A percentile compares a stretch with the other conserved stretches of the same genome.
Evolutionary conservation across 2,888 invertebrate species (phyloP).

Genomic region (Bellardia bayeri): DNA sequence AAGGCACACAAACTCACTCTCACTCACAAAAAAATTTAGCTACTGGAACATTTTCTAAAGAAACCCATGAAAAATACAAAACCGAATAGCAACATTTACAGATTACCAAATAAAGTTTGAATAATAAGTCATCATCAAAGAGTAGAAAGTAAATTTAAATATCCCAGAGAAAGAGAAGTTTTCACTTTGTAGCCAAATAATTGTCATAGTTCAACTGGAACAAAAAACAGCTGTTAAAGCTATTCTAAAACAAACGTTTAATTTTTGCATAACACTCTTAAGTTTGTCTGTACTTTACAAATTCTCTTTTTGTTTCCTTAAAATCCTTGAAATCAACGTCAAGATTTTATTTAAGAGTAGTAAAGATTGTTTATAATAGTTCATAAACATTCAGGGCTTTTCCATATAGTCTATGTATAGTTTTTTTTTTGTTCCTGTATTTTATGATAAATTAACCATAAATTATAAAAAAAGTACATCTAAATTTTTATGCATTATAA

Average conservation of each 20-base stretch:
- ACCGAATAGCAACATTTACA: neutral
- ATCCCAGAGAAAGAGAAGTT: neutral
- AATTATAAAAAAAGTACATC: constrained; percentile 2
- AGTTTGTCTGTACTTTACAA: neutral
- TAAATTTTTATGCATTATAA: neutral
- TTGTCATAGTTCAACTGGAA: neutral
- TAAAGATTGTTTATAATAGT: constrained; percentile 34
- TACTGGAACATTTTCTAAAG: constrained; percentile 44
- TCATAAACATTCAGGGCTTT: constrained; percentile 35
- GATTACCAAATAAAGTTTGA: neutral
- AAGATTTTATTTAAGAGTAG: constrained; percentile 27
- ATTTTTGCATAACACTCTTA: neutral
- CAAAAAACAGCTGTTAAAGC: neutral
- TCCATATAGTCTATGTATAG: neutral
- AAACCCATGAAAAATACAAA: constrained; percentile 14
- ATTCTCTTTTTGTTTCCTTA: neutral
- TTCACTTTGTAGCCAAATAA: no score
- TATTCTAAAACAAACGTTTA: constrained; percentile 28
- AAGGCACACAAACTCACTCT: neutral
- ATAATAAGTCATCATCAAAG: constrained; percentile 3
- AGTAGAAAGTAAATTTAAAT: neutral
- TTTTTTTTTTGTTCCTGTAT: neutral
- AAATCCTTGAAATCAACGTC: constrained; percentile 35
- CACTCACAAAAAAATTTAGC: neutral
- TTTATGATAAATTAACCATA: neutral